Base-by-base conservation (phyloP, 2,113 vertebrate genomes). In the Malurus elegans region DNA sequence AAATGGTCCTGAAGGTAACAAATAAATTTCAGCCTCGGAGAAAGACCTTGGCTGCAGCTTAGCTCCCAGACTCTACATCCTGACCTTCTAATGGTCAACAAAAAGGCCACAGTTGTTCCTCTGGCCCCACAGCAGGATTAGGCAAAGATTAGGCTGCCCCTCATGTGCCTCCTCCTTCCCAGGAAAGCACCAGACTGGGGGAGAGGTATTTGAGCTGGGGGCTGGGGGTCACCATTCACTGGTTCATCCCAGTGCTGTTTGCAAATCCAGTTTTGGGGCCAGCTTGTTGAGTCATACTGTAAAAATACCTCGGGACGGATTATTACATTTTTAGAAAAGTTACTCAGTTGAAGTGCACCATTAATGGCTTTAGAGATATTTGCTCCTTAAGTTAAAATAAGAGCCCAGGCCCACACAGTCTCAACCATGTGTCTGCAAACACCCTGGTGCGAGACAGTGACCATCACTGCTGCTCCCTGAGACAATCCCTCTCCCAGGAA, bases 271-370 rank as follows among this genome's bases (percentile, higher is more conserved):
- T 50, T 79, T 79, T 31, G 71, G 57, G 64, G 54, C 0, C 0
- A 62, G 38, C 47, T 73, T 11, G 2, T 69, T 86, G 70, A 96
- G 66, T 86, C 70, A 65, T 42, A 53, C 29, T 32, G 34, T 72
- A 76, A 86, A 95, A 88, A 60, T 8, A 14, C 26, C 53, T 71
- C 40, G 2, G 79, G 82, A 64, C 42, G 69, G 48, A 66, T 75
- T 85, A 91, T 70, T 34, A 92, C 34, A 73, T 69, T 91, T 94
- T 88, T 71, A 88, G 69, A 51, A 40, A 86, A 74, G 66, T 66
- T 85, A 93, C 36, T 90, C n/a, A 29, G 31, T 62, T 8, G 24
- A 93, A 95, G 92, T 57, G 53, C 66, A 79, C 50, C 24, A 6
- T 48, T 94, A 94, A 94, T 76, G 65, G 75, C 65, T 88, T 86